Evolutionary conservation across 2,888 invertebrate genomes (phyloP), one percentile per base, ranked within the genome.

Genomic region (Chaetogeoica ovagalla): DNA sequence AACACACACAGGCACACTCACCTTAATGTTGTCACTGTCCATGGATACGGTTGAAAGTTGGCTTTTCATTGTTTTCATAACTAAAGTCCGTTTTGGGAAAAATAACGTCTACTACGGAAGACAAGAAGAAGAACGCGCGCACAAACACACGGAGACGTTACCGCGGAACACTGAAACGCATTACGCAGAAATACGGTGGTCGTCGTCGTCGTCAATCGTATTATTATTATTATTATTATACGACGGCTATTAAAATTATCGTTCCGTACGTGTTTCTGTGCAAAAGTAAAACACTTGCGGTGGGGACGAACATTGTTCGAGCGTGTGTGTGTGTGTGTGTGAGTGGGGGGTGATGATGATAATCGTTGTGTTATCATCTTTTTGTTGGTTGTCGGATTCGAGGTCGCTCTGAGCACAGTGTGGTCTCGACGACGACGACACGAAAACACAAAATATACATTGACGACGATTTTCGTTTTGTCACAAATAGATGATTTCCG

Each of bases 51-150:
- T 71, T 2, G 62, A 79, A 17, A 19, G 39, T 23, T 57, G 39
- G 70, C 2, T 37, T 70, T 55, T 70, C 70, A 70, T 79, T 39
- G 55, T 69, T 79, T 62, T 70, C 77, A 79, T 79, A 62, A 79
- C 76, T 77, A 6, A 4, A 19, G 39, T 75, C 13, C 19, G 43
- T 75, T 23, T n/a, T 0, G 13, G 30, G 30, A 30, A 30, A 23
- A 21, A 65, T 21, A 37, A 1, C 17, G 63, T 21, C 37, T 1
- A 59, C 7, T 0, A 17, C 23, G 21, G 1, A 17, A 13, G 21
- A 21, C 1, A 19, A 8, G 17, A 43, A 15, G 30, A 30, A 1
- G 30, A 30, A 30, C 30, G 30, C 30, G 30, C 2, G 6, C 15
- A 48, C 52, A 21, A 63, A 5, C 5, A 4, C n/a, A 37, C 39